Percentiles rank a stretch among this genome's conserved stretches.
These are phyloP conservation scores for Erethizon dorsatum DNA, from an alignment of 2,797 vertebrate genomes.

Conservation along the genomic window DNA sequence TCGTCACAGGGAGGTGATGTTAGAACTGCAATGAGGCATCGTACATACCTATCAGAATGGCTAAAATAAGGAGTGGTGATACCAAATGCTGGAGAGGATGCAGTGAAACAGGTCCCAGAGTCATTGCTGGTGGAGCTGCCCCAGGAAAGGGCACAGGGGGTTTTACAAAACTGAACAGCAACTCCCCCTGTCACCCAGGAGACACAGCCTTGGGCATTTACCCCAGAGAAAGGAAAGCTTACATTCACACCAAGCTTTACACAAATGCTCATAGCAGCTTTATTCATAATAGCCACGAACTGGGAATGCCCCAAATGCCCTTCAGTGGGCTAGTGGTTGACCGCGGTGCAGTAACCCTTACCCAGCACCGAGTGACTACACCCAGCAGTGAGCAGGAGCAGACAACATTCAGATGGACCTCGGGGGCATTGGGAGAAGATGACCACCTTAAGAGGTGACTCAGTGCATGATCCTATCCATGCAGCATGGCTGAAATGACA, in stretches of 20 bases:
- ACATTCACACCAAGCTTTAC: too few relatives aligned
- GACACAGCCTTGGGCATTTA: too few relatives aligned
- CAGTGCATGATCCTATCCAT: rapidly evolving
- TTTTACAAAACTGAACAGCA: too few relatives aligned
- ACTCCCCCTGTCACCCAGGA: too few relatives aligned
- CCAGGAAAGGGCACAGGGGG: neutral
- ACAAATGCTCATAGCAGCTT: neutral
- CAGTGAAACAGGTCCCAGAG: too few relatives aligned
- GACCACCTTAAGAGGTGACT: neutral
- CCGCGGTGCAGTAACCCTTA: rapidly evolving
- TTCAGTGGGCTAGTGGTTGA: rapidly evolving
- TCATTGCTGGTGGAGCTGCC: neutral
- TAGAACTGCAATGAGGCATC: neutral
- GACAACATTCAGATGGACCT: neutral
- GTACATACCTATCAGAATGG: neutral
- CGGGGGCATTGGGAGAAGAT: neutral
- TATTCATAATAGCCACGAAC: too few relatives aligned
- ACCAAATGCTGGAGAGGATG: neutral
- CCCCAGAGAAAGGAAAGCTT: neutral
- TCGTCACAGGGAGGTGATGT: neutral
- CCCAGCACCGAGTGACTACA: too few relatives aligned
- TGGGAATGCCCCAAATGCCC: neutral
- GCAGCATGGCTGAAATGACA: neutral
- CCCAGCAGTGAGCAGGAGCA: neutral
- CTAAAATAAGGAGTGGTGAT: too few relatives aligned